These are phyloP conservation scores for Coelinius sp. DNA, from an alignment of 2,888 invertebrate genomes.

Conservation along the genomic window DNA sequence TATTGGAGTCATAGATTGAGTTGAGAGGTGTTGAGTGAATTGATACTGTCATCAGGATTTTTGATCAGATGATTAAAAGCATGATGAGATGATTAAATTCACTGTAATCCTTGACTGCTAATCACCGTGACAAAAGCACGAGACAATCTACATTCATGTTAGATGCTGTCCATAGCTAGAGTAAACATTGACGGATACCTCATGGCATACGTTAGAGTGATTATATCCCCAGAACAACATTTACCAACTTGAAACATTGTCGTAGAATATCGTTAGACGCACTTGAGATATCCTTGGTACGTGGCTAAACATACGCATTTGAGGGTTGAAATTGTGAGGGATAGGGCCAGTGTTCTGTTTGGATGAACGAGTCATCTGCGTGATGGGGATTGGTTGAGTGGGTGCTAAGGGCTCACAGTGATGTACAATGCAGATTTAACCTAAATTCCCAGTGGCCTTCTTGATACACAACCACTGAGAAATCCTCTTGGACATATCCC, in stretches of 20 bases:
- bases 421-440: slow-evolving; percentile 6
- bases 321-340: not conserved
- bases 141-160: not conserved
- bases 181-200: slow-evolving; percentile 62
- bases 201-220: slow-evolving; percentile 60
- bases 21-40: too few species aligned
- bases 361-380: not conserved
- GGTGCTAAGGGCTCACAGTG: not conserved
- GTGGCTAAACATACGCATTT: slow-evolving; percentile 8
- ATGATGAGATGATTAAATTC: not conserved
- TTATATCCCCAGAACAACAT: slow-evolving; percentile 57
- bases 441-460: not conserved
- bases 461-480: slow-evolving; percentile 3
- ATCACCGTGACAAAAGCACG: not conserved
- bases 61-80: not conserved
- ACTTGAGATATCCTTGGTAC: slow-evolving; percentile 45
- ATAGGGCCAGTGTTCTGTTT: too few species aligned
- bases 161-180: slow-evolving; percentile 44
- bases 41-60: not conserved
- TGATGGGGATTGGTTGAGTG: not conserved
- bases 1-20: not conserved
- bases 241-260: slow-evolving; percentile 43
- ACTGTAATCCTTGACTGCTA: not conserved
- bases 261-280: slow-evolving; percentile 57
- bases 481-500: slow-evolving; percentile 1